Conservation (phyloP, 2,797 vertebrate genomes). For the Alcedo atthis region DNA sequence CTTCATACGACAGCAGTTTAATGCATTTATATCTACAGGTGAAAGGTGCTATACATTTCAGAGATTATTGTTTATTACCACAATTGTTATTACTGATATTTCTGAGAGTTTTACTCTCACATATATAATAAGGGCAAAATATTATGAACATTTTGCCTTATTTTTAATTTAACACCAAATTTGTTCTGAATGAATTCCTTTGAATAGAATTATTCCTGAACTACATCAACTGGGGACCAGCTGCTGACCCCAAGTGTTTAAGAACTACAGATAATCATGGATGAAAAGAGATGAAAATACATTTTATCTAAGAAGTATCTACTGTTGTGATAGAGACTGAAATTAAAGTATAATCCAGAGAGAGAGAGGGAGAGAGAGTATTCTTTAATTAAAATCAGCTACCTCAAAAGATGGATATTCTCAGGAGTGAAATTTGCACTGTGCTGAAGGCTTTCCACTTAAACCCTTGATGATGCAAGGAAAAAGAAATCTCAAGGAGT, state of each 20-base stretch:
- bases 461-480: conserved; percentile 61
- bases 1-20: conserved; percentile 8
- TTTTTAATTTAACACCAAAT: conserved; percentile 43
- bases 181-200: conserved; percentile 56
- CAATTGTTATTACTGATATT: not conserved
- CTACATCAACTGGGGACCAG: conserved; percentile 46
- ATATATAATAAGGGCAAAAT: not conserved
- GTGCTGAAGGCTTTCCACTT: conserved; percentile 60
- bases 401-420: conserved; percentile 69
- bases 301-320: conserved; percentile 69
- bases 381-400: conserved; percentile 73
- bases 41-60: conserved; percentile 6
- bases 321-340: conserved; percentile 64
- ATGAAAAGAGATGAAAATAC: conserved; percentile 64
- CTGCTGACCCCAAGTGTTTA: conserved; percentile 65
- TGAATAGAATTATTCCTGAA: conserved; percentile 60
- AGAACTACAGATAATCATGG: conserved; percentile 60
- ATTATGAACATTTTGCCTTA: conserved; percentile 45
- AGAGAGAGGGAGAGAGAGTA: conserved; percentile 12
- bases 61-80: conserved; percentile 41
- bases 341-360: conserved; percentile 71
- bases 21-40: not conserved
- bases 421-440: conserved; percentile 68
- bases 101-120: not conserved
- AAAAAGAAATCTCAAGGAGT: conserved; percentile 28